Base-by-base conservation (phyloP, 1,140 invertebrate species). In the Drosophila watanabei region DNA sequence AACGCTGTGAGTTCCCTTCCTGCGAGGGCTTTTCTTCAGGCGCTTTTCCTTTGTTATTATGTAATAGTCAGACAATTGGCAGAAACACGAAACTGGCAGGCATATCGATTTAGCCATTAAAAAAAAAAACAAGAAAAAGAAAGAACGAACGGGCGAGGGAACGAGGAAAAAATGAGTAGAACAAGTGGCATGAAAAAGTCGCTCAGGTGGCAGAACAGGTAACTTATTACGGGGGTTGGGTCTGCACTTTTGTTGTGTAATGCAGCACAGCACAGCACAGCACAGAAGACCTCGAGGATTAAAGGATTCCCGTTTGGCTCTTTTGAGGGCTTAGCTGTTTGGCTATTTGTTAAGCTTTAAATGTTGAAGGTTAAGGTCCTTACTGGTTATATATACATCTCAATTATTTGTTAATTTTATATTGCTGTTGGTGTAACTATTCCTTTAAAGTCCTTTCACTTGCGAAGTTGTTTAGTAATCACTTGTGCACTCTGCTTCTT, bases 21-120 rank as follows among this genome's bases (percentile, higher is more conserved):
- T 58, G 46, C n/a, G 20, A 59, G 20, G 37, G 52, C 68, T 51
- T 59, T 82, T 51, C 32, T 54, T 56, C 7, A 33, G n/a, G 41
- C 35, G 49, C 51, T 30, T 80, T 64, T 18, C 51, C 33, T 43
- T 63, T 79, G 58, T 61, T 62, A 59, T 80, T 80, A 80, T 80
- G 77, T 63, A 80, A 80, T 69, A 75, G 79, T 79, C 62, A 62
- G 79, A 80, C 77, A 80, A 80, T 80, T 80, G 79, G 76, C 69
- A 80, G 63, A 73, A 73, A 56, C 56, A 62, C 76, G 57, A 63
- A 63, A 58, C 78, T 80, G 51, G 45, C 51, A 51, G 51, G 45
- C 51, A 51, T 86, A 87, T 87, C 71, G 83, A 87, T 87, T 87
- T 77, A 87, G 76, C 80, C 69, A 86, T 82, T 80, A 87, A 79